phyloP scores from a whole-genome alignment of 2,113 vertebrate species.

The Paramisgurnus dabryanus region DNA sequence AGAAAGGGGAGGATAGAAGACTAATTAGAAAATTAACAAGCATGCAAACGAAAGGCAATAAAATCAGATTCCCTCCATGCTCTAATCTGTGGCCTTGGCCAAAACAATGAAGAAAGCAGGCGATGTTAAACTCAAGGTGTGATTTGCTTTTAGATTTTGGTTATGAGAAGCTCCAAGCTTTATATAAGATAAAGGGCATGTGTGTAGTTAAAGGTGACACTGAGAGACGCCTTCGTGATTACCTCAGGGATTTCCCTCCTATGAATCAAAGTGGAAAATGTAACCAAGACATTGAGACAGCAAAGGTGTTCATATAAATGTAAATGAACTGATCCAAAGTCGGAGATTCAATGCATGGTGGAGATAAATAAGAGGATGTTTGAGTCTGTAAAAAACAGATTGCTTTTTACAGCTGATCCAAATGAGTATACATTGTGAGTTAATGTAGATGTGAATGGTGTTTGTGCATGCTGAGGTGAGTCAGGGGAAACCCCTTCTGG shows the following conservation, averaged over 20 bases:
- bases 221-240: constrained; percentile 47
- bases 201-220: neutral
- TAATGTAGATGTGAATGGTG: constrained; percentile 23
- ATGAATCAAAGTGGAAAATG: constrained; percentile 39
- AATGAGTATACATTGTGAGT: constrained; percentile 5
- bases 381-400: too few relatives aligned
- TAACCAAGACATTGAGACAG: neutral
- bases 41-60: constrained; percentile 59
- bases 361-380: neutral
- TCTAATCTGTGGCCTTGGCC: constrained; percentile 37
- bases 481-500: constrained; percentile 77
- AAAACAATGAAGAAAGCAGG: constrained; percentile 35
- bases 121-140: constrained; percentile 7
- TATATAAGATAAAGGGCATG: constrained; percentile 46
- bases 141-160: constrained; percentile 9
- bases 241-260: constrained; percentile 46
- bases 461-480: constrained; percentile 60
- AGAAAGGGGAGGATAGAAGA: constrained; percentile 42
- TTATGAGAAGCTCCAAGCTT: constrained; percentile 37
- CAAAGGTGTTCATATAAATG: neutral
- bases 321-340: neutral
- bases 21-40: constrained; percentile 63
- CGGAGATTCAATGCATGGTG: neutral
- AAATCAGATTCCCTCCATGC: constrained; percentile 37
- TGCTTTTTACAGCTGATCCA: neutral